phyloP scores from a whole-genome alignment of 1,140 invertebrate species.

The Bombus superbus region DNA sequence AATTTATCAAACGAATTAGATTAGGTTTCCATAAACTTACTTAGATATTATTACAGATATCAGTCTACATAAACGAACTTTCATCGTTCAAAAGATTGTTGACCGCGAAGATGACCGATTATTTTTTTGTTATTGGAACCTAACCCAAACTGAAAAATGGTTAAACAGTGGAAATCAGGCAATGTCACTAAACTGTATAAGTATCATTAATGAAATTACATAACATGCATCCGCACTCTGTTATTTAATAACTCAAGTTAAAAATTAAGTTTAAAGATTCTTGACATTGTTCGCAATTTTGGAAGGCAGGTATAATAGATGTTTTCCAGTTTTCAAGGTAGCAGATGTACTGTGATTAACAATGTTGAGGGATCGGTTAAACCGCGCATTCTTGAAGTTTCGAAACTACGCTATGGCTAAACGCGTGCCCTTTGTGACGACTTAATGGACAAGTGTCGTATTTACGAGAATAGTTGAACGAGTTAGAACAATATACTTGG shows the following conservation, averaged over 20 bases:
- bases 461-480: slow-evolving; percentile 10
- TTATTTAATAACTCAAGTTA: neutral
- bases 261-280: neutral
- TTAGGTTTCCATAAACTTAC: too few relatives aligned
- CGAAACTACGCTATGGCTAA: neutral
- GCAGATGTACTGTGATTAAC: neutral
- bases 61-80: too few relatives aligned
- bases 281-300: neutral
- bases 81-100: too few relatives aligned
- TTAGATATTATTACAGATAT: too few relatives aligned
- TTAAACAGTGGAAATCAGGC: too few relatives aligned
- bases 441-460: slow-evolving; percentile 24
- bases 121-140: too few relatives aligned
- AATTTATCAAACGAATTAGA: too few relatives aligned
- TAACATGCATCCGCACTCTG: too few relatives aligned
- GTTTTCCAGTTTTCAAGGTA: neutral
- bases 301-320: neutral
- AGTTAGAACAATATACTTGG: neutral
- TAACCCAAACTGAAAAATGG: too few relatives aligned
- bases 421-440: neutral
- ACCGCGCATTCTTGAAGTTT: slow-evolving; percentile 28
- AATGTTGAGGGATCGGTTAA: neutral
- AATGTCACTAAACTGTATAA: too few relatives aligned
- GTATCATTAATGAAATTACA: too few relatives aligned
- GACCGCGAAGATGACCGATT: too few relatives aligned